Evolutionary conservation across 2,113 vertebrate genomes (phyloP).

Genomic region (Cebus imitator): DNA sequence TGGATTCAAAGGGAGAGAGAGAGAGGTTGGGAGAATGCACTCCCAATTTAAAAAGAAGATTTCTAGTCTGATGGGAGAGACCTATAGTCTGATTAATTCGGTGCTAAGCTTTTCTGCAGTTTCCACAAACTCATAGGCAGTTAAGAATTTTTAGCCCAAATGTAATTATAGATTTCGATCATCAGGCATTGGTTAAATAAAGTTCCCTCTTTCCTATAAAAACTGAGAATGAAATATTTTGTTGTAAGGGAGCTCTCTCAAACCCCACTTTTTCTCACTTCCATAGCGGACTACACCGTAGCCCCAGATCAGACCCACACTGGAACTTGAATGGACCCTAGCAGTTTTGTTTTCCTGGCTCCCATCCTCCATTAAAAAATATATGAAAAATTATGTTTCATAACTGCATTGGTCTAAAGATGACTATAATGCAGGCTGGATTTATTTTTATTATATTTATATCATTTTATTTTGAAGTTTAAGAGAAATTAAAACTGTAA

Average conservation of each 20-base stretch:
- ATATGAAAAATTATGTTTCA: not conserved
- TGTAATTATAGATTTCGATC: conserved; percentile 95
- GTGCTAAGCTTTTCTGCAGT: conserved; percentile 88
- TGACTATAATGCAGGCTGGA: not conserved
- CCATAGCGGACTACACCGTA: conserved; percentile 24
- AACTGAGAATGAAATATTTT: conserved; percentile 92
- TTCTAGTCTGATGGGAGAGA: conserved; percentile 83
- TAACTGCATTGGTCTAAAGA: not conserved
- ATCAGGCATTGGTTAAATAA: conserved; percentile 91
- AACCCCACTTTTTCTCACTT: conserved; percentile 76
- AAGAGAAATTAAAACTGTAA: not conserved
- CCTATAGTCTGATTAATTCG: conserved; percentile 92
- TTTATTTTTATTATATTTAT: not conserved
- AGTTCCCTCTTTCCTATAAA: conserved; percentile 91
- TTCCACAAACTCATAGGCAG: conserved; percentile 91
- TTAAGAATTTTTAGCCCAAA: conserved; percentile 94
- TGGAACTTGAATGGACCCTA: fast-evolving
- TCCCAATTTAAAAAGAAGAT: conserved; percentile 89
- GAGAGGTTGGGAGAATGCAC: conserved; percentile 78
- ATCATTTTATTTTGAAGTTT: not conserved
- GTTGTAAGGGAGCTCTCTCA: conserved; percentile 83
- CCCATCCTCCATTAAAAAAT: not conserved
- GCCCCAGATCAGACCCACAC: not conserved
- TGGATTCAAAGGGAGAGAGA: conserved; percentile 79
- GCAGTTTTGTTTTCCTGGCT: not conserved